phyloP scores from a whole-genome alignment of 2,797 vertebrate genomes.

The Malurus splendens region DNA sequence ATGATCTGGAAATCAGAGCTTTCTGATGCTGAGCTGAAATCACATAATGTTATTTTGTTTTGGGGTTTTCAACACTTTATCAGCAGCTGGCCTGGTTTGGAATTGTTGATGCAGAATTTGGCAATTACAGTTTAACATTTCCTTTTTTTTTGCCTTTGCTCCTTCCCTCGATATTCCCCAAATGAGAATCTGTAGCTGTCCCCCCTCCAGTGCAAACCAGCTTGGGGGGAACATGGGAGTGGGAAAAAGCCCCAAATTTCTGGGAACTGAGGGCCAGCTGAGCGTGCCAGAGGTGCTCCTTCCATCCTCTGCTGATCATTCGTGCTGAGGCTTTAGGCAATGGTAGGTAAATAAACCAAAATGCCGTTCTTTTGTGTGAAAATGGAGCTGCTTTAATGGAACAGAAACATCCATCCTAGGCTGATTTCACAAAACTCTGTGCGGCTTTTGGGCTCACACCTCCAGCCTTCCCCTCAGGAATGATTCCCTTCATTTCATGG shows the following conservation, averaged over 20 bases:
- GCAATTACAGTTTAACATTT: background rate
- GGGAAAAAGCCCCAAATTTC: background rate
- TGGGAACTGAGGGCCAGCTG: background rate
- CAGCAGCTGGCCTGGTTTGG: background rate
- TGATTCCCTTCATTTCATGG: conserved; percentile 7
- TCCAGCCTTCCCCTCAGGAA: background rate
- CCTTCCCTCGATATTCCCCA: background rate
- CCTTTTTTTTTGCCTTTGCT: background rate
- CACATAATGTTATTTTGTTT: background rate
- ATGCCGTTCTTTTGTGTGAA: conserved; percentile 23
- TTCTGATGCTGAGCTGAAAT: background rate
- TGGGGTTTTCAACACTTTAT: background rate
- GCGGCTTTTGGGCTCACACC: conserved; percentile 24
- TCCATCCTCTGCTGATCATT: background rate
- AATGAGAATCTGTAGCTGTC: background rate
- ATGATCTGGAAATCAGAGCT: background rate
- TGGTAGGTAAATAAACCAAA: conserved; percentile 30
- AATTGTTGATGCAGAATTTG: background rate
- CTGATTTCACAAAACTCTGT: background rate
- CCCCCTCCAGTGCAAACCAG: background rate
- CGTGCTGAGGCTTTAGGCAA: background rate
- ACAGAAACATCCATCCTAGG: conserved; percentile 7
- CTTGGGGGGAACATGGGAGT: fast-evolving
- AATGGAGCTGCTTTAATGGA: conserved; percentile 41
- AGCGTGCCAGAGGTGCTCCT: background rate